phyloP scores from a whole-genome alignment of 2,113 vertebrate species.

The Neofelis nebulosa region DNA sequence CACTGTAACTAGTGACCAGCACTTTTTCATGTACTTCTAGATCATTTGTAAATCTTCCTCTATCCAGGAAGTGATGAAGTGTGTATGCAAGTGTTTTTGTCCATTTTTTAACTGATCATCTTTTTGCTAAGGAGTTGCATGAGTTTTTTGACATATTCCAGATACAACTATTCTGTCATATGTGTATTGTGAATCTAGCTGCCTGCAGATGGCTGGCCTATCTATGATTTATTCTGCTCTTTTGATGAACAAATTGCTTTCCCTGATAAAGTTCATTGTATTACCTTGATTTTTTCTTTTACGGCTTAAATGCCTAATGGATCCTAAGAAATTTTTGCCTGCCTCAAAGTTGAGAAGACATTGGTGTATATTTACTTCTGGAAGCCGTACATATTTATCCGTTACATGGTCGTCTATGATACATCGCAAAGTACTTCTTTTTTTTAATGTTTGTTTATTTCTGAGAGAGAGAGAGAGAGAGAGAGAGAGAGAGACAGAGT shows the following conservation, averaged over 20 bases:
- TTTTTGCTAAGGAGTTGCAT: not conserved
- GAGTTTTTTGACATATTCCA: not conserved
- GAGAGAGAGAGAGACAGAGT: too few relatives aligned
- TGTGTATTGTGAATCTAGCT: not conserved
- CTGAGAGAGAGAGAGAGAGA: too few relatives aligned
- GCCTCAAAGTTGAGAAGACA: not conserved
- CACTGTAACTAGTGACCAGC: not conserved
- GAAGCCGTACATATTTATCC: not conserved
- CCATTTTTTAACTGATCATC: not conserved
- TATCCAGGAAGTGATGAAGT: not conserved
- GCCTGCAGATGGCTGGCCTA: not conserved
- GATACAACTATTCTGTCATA: not conserved
- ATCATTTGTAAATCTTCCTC: not conserved
- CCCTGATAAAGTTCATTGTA: not conserved
- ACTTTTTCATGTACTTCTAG: not conserved
- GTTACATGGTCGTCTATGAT: not conserved
- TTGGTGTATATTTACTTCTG: not conserved
- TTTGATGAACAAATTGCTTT: not conserved
- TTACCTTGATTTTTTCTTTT: not conserved
- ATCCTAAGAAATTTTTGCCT: not conserved
- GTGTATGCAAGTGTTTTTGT: not conserved
- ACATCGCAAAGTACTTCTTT: not conserved
- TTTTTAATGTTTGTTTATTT: too few relatives aligned
- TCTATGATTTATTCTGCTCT: not conserved
- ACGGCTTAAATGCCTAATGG: not conserved